Base-by-base conservation (phyloP, 1,140 invertebrate species). In the Trichomalopsis sarcophagae region DNA sequence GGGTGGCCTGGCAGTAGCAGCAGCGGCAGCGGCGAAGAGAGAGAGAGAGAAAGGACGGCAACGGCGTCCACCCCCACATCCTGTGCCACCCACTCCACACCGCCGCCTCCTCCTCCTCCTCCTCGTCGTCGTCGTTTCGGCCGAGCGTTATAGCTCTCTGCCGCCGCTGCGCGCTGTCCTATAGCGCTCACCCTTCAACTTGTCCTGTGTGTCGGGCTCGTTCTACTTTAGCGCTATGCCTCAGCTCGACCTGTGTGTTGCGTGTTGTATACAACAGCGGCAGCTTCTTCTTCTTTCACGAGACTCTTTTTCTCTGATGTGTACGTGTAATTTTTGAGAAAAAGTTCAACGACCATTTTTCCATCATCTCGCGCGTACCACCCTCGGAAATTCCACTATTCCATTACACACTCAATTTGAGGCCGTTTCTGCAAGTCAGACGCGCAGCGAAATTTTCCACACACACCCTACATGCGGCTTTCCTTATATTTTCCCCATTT, bases 51-150 rank as follows among this genome's bases (percentile, higher is more conserved):
- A 76, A 79, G 40, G 68, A 74, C 40, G 62, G 44, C 47, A 30
- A 55, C 27, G 17, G 73, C 86, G 84, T 85, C 88, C 87, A 74
- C 87, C 86, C 88, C 75, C 78, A 87, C 86, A 88, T 87, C 88
- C 77, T 81, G 33, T 77, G 81, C 44, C 74, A 66, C 44, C 21
- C 82, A 84, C 69, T 81, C 86, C 86, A 76, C 82, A 84, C 86
- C 84, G 30, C 84, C 73, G 78, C 27, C 87, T 82, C 86, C 82
- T 78, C 84, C 76, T 66, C 85, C 68, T 14, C 44, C 27, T 47
- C 73, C 13, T 71, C 27, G 77, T 69, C 86, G 17, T 78, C 83
- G 74, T 78, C 87, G 80, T 85, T 78, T 86, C 85, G 79, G 85
- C 84, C 85, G 68, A 47, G 55, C 55, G 21, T 62, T 62, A 62